These are phyloP conservation scores for Phorcus lineatus DNA, from an alignment of 2,888 invertebrate species.

Conservation along the genomic window DNA sequence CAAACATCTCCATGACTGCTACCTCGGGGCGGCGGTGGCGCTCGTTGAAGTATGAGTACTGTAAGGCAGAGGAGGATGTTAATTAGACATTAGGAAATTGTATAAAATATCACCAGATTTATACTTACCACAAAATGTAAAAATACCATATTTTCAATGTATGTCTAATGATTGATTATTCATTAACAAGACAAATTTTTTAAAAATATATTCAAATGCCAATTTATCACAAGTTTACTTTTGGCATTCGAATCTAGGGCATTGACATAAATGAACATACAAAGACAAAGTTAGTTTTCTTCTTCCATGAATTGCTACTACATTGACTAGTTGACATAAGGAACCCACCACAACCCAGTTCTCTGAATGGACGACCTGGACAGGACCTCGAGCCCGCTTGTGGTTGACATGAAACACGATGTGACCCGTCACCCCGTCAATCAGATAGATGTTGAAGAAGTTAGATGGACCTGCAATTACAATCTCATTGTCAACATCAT, in stretches of 20 bases:
- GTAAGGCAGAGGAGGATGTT: constrained; percentile 38
- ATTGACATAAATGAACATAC: too few species aligned
- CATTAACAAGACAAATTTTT: too few species aligned
- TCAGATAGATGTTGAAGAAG: constrained; percentile 85
- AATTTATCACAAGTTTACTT: too few species aligned
- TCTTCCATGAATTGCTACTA: too few species aligned
- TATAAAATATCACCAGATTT: too few species aligned
- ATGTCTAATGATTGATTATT: too few species aligned
- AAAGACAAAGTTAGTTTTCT: too few species aligned
- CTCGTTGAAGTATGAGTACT: constrained; percentile 93
- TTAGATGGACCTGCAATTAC: constrained; percentile 33
- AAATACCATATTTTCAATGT: too few species aligned
- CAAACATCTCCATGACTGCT: constrained; percentile 94
- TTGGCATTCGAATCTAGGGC: too few species aligned
- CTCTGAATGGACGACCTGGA: constrained; percentile 94
- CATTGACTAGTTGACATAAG: not conserved
- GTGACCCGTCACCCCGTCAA: constrained; percentile 94
- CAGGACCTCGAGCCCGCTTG: constrained; percentile 87
- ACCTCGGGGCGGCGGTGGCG: constrained; percentile 94
- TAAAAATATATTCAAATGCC: too few species aligned
- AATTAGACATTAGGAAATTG: not conserved
- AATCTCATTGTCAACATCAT: too few species aligned
- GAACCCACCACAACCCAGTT: constrained; percentile 89
- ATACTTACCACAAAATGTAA: too few species aligned
- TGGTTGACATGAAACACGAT: constrained; percentile 90